Evolutionary conservation across 2,113 vertebrate species (phyloP).

Genomic region (Stegostoma tigrinum): DNA sequence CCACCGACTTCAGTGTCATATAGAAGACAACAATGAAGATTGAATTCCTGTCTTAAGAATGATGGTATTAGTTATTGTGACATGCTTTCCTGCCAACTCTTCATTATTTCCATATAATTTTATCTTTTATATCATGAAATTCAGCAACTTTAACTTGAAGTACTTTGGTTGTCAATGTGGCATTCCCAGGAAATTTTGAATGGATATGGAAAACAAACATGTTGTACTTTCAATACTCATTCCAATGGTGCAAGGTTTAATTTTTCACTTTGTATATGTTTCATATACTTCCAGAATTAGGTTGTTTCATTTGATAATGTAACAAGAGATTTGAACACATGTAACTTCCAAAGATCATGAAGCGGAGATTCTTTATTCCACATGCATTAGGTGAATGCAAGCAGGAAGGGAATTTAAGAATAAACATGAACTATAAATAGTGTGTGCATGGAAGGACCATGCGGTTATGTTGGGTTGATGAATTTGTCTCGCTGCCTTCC

Average conservation of each 20-base stretch:
- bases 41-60: not conserved
- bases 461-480: no score
- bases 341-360: no score
- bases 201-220: not conserved
- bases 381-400: no score
- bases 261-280: not conserved
- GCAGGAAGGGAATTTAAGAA: no score
- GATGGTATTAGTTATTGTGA: not conserved
- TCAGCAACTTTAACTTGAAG: not conserved
- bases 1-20: no score
- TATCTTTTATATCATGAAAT: not conserved
- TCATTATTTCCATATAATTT: not conserved
- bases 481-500: no score
- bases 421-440: no score
- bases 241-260: not conserved
- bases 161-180: not conserved
- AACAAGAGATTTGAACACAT: not conserved
- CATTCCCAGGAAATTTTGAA: not conserved
- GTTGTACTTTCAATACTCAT: not conserved
- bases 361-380: no score
- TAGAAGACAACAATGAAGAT: not conserved
- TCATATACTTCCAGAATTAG: not conserved
- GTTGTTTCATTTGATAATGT: not conserved
- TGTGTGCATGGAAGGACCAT: no score
- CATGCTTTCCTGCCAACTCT: not conserved